phyloP scores from a whole-genome alignment of 2,113 vertebrate genomes.

The Poeciliopsis prolifica region DNA sequence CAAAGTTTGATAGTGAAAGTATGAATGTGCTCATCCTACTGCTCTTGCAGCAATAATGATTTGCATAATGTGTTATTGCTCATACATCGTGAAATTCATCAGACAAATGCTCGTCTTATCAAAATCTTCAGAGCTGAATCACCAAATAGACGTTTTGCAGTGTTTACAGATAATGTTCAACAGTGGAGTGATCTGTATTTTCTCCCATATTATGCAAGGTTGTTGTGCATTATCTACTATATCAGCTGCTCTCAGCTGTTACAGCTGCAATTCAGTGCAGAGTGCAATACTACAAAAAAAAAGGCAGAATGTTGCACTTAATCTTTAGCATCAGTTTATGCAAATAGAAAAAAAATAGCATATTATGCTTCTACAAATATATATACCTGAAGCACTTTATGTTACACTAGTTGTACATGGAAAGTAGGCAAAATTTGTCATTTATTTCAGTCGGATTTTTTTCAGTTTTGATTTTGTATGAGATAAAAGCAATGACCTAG shows the following conservation, averaged over 20 bases:
- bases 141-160: conserved; percentile 7
- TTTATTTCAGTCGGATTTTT: conserved; percentile 16
- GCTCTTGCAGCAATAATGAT: background rate
- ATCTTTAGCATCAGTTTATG: conserved; percentile 46
- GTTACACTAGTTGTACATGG: conserved; percentile 24
- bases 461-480: conserved; percentile 18
- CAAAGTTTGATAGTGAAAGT: background rate
- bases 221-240: conserved; percentile 13
- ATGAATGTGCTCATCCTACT: background rate
- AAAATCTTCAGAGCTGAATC: conserved; percentile 13
- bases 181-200: conserved; percentile 12
- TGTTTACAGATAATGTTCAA: conserved; percentile 4
- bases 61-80: background rate
- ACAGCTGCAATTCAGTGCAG: conserved; percentile 10
- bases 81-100: background rate
- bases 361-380: conserved; percentile 25
- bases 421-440: conserved; percentile 12
- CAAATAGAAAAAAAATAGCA: conserved; percentile 26
- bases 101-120: background rate
- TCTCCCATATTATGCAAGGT: conserved; percentile 19
- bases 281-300: conserved; percentile 39
- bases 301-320: conserved; percentile 18
- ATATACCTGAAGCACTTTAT: conserved; percentile 67
- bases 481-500: conserved; percentile 3
- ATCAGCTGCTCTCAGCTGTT: conserved; percentile 27